Evolutionary conservation across 92 coral and sea anemone species (phyloP), one percentile per base, ranked within the genome.

Genomic region (Heliopora coerulea): DNA sequence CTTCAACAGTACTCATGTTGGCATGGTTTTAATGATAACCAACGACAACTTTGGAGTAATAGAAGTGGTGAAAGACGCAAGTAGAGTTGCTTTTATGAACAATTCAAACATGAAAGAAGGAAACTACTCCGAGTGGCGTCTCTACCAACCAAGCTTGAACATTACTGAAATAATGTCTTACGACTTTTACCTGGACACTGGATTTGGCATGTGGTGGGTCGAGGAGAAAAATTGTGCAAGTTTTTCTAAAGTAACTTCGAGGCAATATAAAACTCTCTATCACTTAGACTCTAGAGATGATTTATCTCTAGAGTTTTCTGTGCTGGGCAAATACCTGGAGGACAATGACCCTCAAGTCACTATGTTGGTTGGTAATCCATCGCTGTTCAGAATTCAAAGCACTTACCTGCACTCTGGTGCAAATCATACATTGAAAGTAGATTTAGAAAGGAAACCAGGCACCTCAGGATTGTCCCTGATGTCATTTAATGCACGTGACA

Each of bases 231-330:
- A 66, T 1, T 95, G 99, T 67, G 78, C 83, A 18, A 86, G 83
- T 56, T 83, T 83, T 31, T 83, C 91, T n/a, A 66, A 83, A 27
- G 88, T 75, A 50, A 85, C 82, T 20, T 80, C 83, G 23, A 68
- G 65, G 21, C 49, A 54, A 31, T 62, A 57, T 48, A 82, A 78
- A 8, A 80, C 73, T 18, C 75, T 89, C 21, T 82, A 72, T 62
- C 96, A 95, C 81, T 33, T 95, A 77, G 99, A 95, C 75, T 85
- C 99, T 44, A 75, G 54, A 23, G 96, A 95, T 68, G 64, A 77
- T 18, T 76, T 90, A 31, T 67, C 88, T 17, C 68, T 95, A 23
- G 77, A 87, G 34, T 80, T 89, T 19, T 80, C 81, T 28, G 89
- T 83, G 6, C 65, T 86, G 7, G 79, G 83, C 65, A 82, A 80